Evolutionary conservation across 2,888 invertebrate genomes (phyloP), one percentile per base, ranked within the genome.

Genomic region (Drosophila trichaetosa): DNA sequence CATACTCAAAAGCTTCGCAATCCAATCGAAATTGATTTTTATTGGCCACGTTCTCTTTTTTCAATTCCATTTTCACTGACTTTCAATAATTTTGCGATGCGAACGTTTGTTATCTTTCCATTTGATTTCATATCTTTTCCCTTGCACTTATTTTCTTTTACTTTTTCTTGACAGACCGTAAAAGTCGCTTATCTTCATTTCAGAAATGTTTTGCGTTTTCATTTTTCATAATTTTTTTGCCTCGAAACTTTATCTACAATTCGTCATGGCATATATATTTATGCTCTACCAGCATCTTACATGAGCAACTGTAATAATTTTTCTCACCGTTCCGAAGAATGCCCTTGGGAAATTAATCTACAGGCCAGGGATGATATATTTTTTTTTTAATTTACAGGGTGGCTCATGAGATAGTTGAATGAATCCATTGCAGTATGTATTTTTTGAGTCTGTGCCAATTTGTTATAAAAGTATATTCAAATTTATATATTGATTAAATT

Each of bases 341-440:
- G 74, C 86, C 83, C 86, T 79, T 73, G 86, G 88, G 86, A 86
- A 87, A 87, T 87, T 86, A 87, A 73, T 77, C 66, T 63, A 53
- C 68, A 73, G 1, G 2, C 48, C 59, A 62, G 52, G 34, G 61
- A 34, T 48, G 54, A 2, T 16, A 34, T 64, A 13, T 24, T 53
- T 48, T 46, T 10, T 33, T 33, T 33, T 33, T 11, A 33, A 24
- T 33, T 2, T 10, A 29, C 34, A 40, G 49, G 40, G n/a, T 27
- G 53, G 53, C 6, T n/a, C 2, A n/a, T 5, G 8, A 27, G 8
- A 16, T 27, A 8, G 1, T 24, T 46, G 42, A 13, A 2, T 42
- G 11, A 21, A 42, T 21, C 21, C 21, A 42, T 42, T 42, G 5
- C 21, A 42, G 21, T 11, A 1, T 2, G 11, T 21, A 2, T 11